Base-by-base conservation (phyloP, 2,797 vertebrate genomes). In the Aulostomus chinensis region DNA sequence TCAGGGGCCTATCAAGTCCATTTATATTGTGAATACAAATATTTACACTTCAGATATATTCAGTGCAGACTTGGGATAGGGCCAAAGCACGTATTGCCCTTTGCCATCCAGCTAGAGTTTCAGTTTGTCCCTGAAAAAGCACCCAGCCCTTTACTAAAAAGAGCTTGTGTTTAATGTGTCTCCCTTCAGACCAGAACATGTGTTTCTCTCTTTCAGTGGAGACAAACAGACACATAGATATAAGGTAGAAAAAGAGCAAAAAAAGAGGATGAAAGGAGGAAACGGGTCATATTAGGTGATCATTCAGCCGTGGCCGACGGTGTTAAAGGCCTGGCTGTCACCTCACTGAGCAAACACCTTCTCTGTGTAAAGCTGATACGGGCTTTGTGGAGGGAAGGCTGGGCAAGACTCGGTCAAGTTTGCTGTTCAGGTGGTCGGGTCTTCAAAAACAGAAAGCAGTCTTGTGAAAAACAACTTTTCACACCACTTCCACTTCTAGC, bases 11-110 rank as follows among this genome's bases (percentile, higher is more conserved):
- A 87, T 85, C 81, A 52, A 80, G 73, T 81, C 80, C 77, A 81
- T 89, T 90, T 90, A 88, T 88, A 88, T 29, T 67, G 81, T 39
- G 34, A 86, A 88, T 80, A 78, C 86, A 90, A 92, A 92, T 91
- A 90, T 92, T 92, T 88, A 86, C 81, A 70, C 83, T 84, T 81
- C 80, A 84, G 78, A 88, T 88, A 82, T 80, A 86, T 84, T 84
- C 69, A 50, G 77, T 26, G 73, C 62, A 68, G 78, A 65, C 71
- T 73, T 83, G 73, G 76, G 68, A 45, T 2, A 0, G 31, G 15
- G 87, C 88, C 86, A 87, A 70, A 81, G 85, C 86, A 89, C 83
- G 82, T 85, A 86, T 84, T 81, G 76, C 71, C 85, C 78, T 84
- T 84, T 85, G 71, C 80, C 37, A 66, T 58, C 60, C 53, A 83